Base-by-base conservation (phyloP, 1,140 invertebrate species). In the Anastatus disparis region DNA sequence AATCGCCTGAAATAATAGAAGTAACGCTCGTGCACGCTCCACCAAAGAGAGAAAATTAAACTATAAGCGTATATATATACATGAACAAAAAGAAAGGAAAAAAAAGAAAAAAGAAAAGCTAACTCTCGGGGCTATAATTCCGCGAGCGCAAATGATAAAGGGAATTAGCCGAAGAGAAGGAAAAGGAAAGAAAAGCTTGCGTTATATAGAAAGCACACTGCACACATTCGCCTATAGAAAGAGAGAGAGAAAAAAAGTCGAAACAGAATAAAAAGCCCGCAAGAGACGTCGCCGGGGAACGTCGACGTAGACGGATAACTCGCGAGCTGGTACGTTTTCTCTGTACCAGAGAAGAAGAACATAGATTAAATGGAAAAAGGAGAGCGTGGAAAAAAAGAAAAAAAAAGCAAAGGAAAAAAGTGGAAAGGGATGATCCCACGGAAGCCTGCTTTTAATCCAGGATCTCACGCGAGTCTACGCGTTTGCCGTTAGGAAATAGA, bases 361-460 rank as follows among this genome's bases (percentile, higher is more conserved):
- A n/a, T n/a, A n/a, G n/a, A n/a, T n/a, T n/a, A n/a, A n/a, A n/a
- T n/a, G n/a, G n/a, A n/a, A n/a, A 55, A 22, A 31, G 15, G 2
- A 38, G 42, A 9, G 17, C 22, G 52, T 44, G 52, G 62, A 68
- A 71, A 75, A 65, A 68, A 52, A 62, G 72, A 24, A 46, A 53
- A 62, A 59, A 67, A 58, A 61, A 40, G 65, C 44, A 44, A 65
- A 20, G 56, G 29, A 75, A 72, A 74, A 75, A 72, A 74, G 73
- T 58, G 55, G 68, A 70, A 72, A 72, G 71, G 76, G 61, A 61
- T 63, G 44, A 48, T 48, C 44, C 44, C 44, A 27, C 27, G 50
- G 26, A 35, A 72, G 73, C 63, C 71, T 78, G 73, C 74, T 80
- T 80, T 80, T 82, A 81, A 81, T 82, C 77, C 79, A 58, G 63